A percentile compares a stretch with the other conserved stretches of the same genome.
These are phyloP conservation scores for Epinephelus malabaricus DNA, from an alignment of 2,797 vertebrate genomes.

Conservation along the genomic window DNA sequence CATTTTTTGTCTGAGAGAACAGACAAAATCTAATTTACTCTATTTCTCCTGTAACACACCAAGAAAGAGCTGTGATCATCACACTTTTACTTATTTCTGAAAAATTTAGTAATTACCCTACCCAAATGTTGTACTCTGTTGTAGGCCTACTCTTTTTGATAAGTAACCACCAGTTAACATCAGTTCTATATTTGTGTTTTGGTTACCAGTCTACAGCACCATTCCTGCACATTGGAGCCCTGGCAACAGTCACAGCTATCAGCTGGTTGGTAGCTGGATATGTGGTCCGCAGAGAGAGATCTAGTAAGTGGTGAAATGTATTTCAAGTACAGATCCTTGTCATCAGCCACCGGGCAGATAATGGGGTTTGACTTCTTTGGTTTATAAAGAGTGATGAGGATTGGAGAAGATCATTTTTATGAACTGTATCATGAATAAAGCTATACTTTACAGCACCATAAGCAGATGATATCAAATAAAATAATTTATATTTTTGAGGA, in stretches of 20 bases:
- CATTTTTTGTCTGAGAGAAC: not conserved
- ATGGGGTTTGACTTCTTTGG: not conserved
- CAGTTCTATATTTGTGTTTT: constrained; percentile 24
- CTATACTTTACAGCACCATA: not conserved
- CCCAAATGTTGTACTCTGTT: not conserved
- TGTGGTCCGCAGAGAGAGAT: constrained; percentile 90
- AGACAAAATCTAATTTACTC: not conserved
- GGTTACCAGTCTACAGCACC: constrained; percentile 91
- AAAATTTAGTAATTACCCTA: too few relatives aligned
- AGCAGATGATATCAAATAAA: not conserved
- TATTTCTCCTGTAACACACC: not conserved
- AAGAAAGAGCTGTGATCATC: not conserved
- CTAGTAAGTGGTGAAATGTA: constrained; percentile 87
- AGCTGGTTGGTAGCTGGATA: constrained; percentile 94
- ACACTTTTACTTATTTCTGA: not conserved
- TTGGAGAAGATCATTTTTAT: not conserved
- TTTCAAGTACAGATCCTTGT: not conserved
- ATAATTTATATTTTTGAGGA: not conserved
- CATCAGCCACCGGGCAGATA: not conserved
- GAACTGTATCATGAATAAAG: not conserved
- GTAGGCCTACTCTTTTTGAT: not conserved
- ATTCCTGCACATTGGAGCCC: constrained; percentile 94
- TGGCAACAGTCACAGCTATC: constrained; percentile 88
- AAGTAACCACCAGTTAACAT: not conserved
- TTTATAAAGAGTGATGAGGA: not conserved